These are phyloP conservation scores for Dermolepida albohirtum DNA, from an alignment of 2,888 invertebrate genomes.

Conservation along the genomic window DNA sequence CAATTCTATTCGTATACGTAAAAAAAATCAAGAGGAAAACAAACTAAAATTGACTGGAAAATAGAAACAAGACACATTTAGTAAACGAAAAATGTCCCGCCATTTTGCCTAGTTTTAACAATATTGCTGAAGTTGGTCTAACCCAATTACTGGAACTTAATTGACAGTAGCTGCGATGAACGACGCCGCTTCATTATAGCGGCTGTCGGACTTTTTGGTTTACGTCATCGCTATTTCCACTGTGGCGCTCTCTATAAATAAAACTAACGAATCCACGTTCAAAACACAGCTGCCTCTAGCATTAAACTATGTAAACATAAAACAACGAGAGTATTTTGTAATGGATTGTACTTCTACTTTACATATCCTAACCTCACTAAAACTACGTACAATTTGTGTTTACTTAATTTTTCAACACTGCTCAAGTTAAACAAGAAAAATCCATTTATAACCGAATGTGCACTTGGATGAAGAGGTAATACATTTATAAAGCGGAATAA, in stretches of 20 bases:
- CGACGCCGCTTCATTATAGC: constrained; percentile 31
- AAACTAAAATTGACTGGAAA: no score
- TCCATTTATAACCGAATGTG: constrained; percentile 27
- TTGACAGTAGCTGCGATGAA: constrained; percentile 27
- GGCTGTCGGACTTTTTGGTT: no score
- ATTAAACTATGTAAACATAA: constrained; percentile 27
- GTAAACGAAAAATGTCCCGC: no score
- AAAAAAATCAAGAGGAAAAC: no score
- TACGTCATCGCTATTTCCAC: constrained; percentile 38
- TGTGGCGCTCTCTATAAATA: constrained; percentile 40
- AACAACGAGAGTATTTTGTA: constrained; percentile 21
- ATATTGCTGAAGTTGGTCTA: constrained; percentile 7
- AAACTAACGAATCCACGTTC: constrained; percentile 26
- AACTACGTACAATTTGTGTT: constrained; percentile 25
- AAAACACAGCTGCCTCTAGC: constrained; percentile 34
- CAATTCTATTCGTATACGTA: no score
- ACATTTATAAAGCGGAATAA: neutral
- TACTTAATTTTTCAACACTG: constrained; percentile 14
- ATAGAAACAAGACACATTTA: no score
- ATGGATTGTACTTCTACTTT: constrained; percentile 5
- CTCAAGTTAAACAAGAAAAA: constrained; percentile 5
- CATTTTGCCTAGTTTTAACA: constrained; percentile 13
- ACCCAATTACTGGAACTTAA: constrained; percentile 34
- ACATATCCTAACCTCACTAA: constrained; percentile 19
- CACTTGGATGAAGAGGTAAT: constrained; percentile 3